Evolutionary conservation across 2,797 vertebrate genomes (phyloP), one percentile per base, ranked within the genome.

Genomic region (Muraenolepis orangiensis): DNA sequence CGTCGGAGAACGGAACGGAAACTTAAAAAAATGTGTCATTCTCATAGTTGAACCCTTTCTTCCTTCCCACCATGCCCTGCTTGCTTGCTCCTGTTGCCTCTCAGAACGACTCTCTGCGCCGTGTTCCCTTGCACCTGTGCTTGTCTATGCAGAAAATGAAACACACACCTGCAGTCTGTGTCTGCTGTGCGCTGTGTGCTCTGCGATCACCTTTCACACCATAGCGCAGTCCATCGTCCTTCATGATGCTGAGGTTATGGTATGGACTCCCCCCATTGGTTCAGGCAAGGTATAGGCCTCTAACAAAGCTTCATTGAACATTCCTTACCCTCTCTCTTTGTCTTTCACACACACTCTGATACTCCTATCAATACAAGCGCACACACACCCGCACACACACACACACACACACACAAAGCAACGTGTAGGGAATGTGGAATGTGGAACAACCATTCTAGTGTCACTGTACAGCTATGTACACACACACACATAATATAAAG

Each of bases 391-490:
- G 18, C 42, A 46, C 42, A 46, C 42, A 46, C 42, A 46, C 42
- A 46, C 42, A 46, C 74, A 69, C 42, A 73, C 69, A 80, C 23
- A 18, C 20, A 36, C n/a, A 32, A 61, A 6, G 23, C 61, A 57
- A n/a, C 46, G n/a, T 6, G 87, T 85, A 74, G 82, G 79, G 87
- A 85, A 90, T 81, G 66, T 86, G 79, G 87, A 85, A 90, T 81
- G 66, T 86, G 82, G 83, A 81, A 80, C 81, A 84, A 75, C 79
- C 83, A 79, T 87, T 80, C 80, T 82, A 5, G 84, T 76, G 51
- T 72, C 72, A 73, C 75, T 74, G 84, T 76, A 86, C 88, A 88
- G 20, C 51, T 57, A 57, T 23, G 51, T 57, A 71, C 46, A 66
- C 20, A 67, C 29, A 34, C 70, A 66, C 32, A 72, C 66, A 46